Conservation (phyloP, 2,888 invertebrate species). For the Nemoura dubitans region DNA sequence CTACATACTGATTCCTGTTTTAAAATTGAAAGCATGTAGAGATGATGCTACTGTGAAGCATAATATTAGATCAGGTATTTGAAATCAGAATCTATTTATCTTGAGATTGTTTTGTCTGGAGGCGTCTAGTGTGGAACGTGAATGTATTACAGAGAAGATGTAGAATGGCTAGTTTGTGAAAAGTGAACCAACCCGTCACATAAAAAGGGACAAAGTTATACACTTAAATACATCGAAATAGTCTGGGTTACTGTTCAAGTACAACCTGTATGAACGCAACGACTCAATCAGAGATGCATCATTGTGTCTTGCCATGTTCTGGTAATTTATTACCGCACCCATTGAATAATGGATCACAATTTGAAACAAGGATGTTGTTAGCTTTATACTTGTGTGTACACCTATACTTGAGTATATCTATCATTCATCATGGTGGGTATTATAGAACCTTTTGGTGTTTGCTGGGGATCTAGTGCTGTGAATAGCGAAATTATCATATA, state of each 20-base stretch:
- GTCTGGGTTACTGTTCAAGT: not conserved
- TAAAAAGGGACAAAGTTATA: constrained; percentile 14
- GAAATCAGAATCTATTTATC: constrained; percentile 19
- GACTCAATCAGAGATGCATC: not conserved
- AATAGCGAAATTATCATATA: not conserved
- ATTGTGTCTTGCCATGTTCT: constrained; percentile 17
- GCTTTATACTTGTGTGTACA: no score
- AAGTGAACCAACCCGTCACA: constrained; percentile 12
- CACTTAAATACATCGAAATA: not conserved
- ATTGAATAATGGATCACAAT: constrained; percentile 25
- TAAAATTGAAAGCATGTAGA: not conserved
- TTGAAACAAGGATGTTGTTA: constrained; percentile 9
- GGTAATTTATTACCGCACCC: constrained; percentile 29
- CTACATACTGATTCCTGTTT: not conserved
- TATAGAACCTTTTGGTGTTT: not conserved
- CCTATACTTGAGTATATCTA: not conserved
- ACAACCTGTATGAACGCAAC: not conserved
- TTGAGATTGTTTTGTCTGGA: constrained; percentile 3
- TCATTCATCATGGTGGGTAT: not conserved
- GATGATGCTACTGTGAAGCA: not conserved
- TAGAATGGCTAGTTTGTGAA: not conserved
- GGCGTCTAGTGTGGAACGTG: constrained; percentile 17
- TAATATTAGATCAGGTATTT: not conserved
- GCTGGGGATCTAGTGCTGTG: not conserved
- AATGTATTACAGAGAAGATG: constrained; percentile 23